phyloP scores from a whole-genome alignment of 2,888 invertebrate species.

The Leptinotarsa tumamoca region DNA sequence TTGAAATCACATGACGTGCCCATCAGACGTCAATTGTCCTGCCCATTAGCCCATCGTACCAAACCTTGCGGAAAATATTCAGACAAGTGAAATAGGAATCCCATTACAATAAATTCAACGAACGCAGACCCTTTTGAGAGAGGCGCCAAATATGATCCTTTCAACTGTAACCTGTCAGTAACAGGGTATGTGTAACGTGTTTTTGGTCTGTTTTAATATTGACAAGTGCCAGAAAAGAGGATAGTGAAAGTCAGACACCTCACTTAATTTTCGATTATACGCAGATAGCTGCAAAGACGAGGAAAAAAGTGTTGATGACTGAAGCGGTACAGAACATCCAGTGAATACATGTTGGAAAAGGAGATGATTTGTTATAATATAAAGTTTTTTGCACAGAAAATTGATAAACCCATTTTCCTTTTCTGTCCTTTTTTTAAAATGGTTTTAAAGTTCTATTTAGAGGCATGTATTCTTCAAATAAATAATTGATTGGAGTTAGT shows the following conservation, averaged over 20 bases:
- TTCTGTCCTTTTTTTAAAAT: too few species aligned
- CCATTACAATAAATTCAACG: background rate
- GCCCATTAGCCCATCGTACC: background rate
- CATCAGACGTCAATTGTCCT: background rate
- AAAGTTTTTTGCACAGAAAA: too few species aligned
- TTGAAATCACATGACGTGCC: background rate
- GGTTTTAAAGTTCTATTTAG: too few species aligned
- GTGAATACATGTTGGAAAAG: too few species aligned
- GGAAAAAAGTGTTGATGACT: background rate
- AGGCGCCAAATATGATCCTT: constrained; percentile 5
- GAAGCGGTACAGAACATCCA: too few species aligned
- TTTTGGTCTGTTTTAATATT: background rate
- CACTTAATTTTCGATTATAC: background rate
- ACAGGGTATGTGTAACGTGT: background rate
- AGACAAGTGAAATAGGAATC: constrained; percentile 1
- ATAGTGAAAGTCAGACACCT: background rate
- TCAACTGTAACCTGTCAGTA: constrained; percentile 3
- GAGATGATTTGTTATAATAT: too few species aligned
- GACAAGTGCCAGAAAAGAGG: background rate
- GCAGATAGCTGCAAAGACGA: background rate
- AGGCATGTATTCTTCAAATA: too few species aligned
- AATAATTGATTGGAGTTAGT: too few species aligned
- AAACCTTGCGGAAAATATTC: background rate
- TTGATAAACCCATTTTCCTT: too few species aligned
- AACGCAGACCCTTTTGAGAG: constrained; percentile 9